phyloP scores from a whole-genome alignment of 1,140 invertebrate species.

The Prorops nasuta region DNA sequence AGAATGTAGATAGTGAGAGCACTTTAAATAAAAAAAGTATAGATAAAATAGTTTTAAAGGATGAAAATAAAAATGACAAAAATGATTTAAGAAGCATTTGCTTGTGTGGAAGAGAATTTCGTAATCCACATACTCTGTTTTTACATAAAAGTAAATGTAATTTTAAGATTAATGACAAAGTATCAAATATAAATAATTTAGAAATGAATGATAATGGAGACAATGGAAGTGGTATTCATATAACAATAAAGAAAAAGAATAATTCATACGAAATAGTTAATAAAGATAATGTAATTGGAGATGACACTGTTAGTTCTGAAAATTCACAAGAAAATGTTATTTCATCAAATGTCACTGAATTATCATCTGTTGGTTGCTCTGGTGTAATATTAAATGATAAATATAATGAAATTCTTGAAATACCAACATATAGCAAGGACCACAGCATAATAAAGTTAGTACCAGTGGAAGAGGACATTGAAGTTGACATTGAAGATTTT shows the following conservation, averaged over 20 bases:
- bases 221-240: conserved; percentile 47
- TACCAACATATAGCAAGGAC: conserved; percentile 29
- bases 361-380: conserved; percentile 4
- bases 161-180: not conserved
- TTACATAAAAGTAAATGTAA: conserved; percentile 41
- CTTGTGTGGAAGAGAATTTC: conserved; percentile 40
- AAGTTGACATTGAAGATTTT: conserved; percentile 43
- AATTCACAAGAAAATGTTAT: conserved; percentile 10
- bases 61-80: not conserved
- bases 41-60: not conserved
- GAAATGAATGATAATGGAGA: not conserved
- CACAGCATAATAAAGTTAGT: conserved; percentile 38
- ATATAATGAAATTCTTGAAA: not conserved
- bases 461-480: conserved; percentile 34
- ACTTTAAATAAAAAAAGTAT: not conserved
- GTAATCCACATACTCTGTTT: conserved; percentile 38
- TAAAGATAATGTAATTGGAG: conserved; percentile 27
- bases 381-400: not conserved
- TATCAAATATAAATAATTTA: not conserved
- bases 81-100: conserved; percentile 17
- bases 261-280: conserved; percentile 51
- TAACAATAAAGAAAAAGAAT: conserved; percentile 53
- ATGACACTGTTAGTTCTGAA: conserved; percentile 7
- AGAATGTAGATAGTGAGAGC: not conserved
- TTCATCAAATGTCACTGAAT: conserved; percentile 17